Conservation (phyloP, 2,888 invertebrate species). For the Trachelus iudaicus region DNA sequence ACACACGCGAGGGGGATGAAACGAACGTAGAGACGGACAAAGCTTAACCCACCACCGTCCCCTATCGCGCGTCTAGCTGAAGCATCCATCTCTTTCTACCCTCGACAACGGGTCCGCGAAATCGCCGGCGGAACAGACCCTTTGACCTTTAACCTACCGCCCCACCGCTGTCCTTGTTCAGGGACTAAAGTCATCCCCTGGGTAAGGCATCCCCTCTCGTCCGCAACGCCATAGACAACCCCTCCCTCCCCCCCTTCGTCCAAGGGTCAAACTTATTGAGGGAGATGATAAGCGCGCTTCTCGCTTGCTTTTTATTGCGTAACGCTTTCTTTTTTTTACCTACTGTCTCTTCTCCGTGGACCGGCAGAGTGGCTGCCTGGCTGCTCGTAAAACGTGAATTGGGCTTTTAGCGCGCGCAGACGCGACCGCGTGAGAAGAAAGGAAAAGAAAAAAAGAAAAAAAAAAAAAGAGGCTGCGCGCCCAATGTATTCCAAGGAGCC, state of each 20-base stretch:
- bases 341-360: too few relatives aligned
- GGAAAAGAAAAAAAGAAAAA: too few relatives aligned
- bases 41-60: background rate
- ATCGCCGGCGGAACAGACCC: constrained; percentile 12
- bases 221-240: background rate
- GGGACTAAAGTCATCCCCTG: constrained; percentile 36
- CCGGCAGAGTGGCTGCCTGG: too few relatives aligned
- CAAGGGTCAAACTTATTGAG: constrained; percentile 36
- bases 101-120: background rate
- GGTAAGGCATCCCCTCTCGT: background rate
- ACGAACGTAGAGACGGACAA: background rate
- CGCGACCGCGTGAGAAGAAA: background rate
- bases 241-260: constrained; percentile 13
- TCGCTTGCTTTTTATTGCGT: constrained; percentile 12
- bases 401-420: background rate
- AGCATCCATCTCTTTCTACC: background rate
- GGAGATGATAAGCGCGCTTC: constrained; percentile 48
- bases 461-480: background rate
- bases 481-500: constrained; percentile 12
- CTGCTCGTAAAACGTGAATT: too few relatives aligned
- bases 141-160: constrained; percentile 26
- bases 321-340: too few relatives aligned
- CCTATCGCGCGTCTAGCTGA: too few relatives aligned
- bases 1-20: background rate
- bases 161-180: constrained; percentile 12